These are phyloP conservation scores for Phasia obesa DNA, from an alignment of 2,888 invertebrate species.

Conservation along the genomic window DNA sequence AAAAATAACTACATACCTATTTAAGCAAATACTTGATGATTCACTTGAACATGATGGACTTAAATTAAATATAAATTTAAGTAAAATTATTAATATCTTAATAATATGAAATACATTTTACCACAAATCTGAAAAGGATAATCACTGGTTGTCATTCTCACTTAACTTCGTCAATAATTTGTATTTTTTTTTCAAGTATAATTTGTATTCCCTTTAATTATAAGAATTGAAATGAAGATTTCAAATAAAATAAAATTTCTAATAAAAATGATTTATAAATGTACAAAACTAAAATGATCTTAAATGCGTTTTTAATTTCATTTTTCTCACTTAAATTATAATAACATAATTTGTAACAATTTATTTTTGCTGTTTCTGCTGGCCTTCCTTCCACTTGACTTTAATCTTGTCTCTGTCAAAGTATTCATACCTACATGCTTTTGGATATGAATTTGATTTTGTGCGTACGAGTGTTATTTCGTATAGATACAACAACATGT, in stretches of 20 bases:
- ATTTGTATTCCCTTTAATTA: slow-evolving; percentile 24
- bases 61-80: slow-evolving; percentile 25
- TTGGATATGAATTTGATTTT: slow-evolving; percentile 26
- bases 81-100: slow-evolving; percentile 12
- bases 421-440: slow-evolving; percentile 7
- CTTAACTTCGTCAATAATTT: slow-evolving; percentile 31
- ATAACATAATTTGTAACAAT: slow-evolving; percentile 71
- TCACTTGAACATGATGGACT: not conserved
- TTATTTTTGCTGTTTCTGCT: slow-evolving; percentile 51
- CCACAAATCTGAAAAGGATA: not conserved
- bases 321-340: slow-evolving; percentile 70
- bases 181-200: slow-evolving; percentile 1
- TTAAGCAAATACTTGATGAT: not conserved
- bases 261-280: slow-evolving; percentile 61
- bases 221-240: slow-evolving; percentile 24
- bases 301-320: slow-evolving; percentile 71
- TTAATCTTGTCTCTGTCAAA: slow-evolving; percentile 50
- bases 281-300: slow-evolving; percentile 56
- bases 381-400: not conserved
- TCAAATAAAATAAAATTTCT: slow-evolving; percentile 42
- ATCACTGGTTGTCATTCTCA: slow-evolving; percentile 38
- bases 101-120: not conserved
- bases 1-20: slow-evolving; percentile 15
- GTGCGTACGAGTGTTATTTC: slow-evolving; percentile 21
- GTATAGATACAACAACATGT: slow-evolving; percentile 29